These are phyloP conservation scores for Irena cyanogastra DNA, from an alignment of 2,113 vertebrate genomes.

Conservation along the genomic window DNA sequence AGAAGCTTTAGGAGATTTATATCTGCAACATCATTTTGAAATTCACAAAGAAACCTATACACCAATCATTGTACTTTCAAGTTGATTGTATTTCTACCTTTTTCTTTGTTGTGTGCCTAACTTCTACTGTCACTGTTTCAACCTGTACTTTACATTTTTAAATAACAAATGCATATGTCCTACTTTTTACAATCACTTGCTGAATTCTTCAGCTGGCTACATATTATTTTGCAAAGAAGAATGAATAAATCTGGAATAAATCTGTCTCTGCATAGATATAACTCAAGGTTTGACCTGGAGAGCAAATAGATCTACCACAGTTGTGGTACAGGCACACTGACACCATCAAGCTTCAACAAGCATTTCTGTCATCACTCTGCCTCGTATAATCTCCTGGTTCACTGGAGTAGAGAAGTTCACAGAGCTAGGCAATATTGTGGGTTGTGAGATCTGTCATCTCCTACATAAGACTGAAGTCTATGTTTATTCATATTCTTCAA, in stretches of 20 bases:
- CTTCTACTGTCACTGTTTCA: not conserved
- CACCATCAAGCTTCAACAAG: not conserved
- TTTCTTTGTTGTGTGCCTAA: not conserved
- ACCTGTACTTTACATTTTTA: not conserved
- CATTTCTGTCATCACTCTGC: not conserved
- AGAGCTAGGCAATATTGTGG: not conserved
- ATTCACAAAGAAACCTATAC: not conserved
- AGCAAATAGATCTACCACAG: not conserved
- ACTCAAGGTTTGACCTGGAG: not conserved
- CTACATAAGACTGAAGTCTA: not conserved
- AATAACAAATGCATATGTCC: not conserved
- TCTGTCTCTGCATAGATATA: not conserved
- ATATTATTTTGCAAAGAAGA: not conserved
- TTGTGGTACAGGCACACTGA: not conserved
- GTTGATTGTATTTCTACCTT: not conserved
- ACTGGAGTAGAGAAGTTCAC: not conserved
- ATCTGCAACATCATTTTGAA: not conserved
- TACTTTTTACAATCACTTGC: not conserved
- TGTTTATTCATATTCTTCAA: not conserved
- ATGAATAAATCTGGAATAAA: not conserved
- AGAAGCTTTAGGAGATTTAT: not conserved
- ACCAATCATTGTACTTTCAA: not conserved
- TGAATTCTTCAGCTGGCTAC: not conserved
- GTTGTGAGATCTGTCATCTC: not conserved
- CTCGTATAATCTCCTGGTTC: not conserved